phyloP scores from a whole-genome alignment of 2,888 invertebrate genomes.

The Tenthredo livida region DNA sequence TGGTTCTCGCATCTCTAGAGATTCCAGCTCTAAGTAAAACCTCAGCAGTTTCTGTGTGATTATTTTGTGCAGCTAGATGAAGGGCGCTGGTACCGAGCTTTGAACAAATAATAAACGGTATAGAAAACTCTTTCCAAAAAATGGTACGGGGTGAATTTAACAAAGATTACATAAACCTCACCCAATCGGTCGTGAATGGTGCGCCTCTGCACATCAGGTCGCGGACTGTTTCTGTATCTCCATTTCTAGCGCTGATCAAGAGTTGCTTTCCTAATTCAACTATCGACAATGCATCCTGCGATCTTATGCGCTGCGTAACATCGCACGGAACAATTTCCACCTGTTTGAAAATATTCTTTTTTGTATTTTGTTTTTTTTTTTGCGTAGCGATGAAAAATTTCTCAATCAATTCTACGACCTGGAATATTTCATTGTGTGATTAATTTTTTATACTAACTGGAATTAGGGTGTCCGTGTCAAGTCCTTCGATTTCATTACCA shows the following conservation, averaged over 20 bases:
- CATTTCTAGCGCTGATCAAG: slow-evolving; percentile 88
- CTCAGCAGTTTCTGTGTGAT: slow-evolving; percentile 89
- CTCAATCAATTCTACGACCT: background rate
- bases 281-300: slow-evolving; percentile 78
- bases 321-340: slow-evolving; percentile 71
- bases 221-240: slow-evolving; percentile 88
- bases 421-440: background rate
- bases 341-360: slow-evolving; percentile 56
- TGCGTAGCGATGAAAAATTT: background rate
- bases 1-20: slow-evolving; percentile 92
- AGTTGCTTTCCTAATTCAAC: slow-evolving; percentile 92
- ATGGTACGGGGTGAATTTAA: background rate
- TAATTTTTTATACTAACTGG: slow-evolving; percentile 73
- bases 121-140: background rate
- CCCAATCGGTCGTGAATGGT: slow-evolving; percentile 96
- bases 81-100: slow-evolving; percentile 94
- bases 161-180: slow-evolving; percentile 72
- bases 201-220: slow-evolving; percentile 92
- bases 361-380: background rate
- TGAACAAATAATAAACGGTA: slow-evolving; percentile 55
- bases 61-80: slow-evolving; percentile 92
- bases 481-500: slow-evolving; percentile 73
- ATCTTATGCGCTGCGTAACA: slow-evolving; percentile 66
- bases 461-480: slow-evolving; percentile 77
- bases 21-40: slow-evolving; percentile 92